Evolutionary conservation across 2,888 invertebrate genomes (phyloP), one percentile per base, ranked within the genome.

Genomic region (Onthophagus sagittarius): DNA sequence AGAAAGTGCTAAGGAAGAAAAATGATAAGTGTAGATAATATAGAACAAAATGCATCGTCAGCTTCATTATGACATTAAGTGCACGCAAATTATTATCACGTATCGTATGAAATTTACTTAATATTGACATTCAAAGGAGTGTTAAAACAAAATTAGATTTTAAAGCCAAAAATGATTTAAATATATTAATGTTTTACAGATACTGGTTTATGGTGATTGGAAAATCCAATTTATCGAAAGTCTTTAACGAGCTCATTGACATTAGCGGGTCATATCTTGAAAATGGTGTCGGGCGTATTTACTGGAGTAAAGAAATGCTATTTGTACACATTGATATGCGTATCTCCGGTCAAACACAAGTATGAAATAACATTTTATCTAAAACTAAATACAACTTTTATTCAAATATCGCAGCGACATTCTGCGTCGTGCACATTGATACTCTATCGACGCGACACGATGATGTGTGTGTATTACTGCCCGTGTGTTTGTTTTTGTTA

Each of bases 171-270:
- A 23, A 23, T n/a, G 23, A 23, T 23, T 23, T 23, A 53, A 53
- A 53, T 7, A 53, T 11, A 11, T 53, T 53, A 7, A 53, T 53
- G 3, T 7, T 4, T 4, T 0, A 9, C 39, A 53, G 6, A 53
- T 53, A 53, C 39, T 53, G 39, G 39, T 53, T 53, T 53, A 1
- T 53, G 39, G 5, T 53, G 39, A 53, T 53, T 67, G 67, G 67
- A 67, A 67, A 67, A 67, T 67, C 67, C 67, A 67, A 67, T 67
- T 67, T 23, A 67, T 67, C 67, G 31, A 67, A 67, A 31, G 31
- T 32, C 31, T 23, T 67, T 67, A 67, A 67, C 67, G 67, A 67
- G 67, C 67, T 67, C 67, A 67, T 67, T 67, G 67, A 67, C 67
- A 67, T 67, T 67, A 53, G 39, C 39, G 39, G 39, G 7, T 53